Base-by-base conservation (phyloP, 1,140 invertebrate genomes). In the Neodiprion virginianus region DNA sequence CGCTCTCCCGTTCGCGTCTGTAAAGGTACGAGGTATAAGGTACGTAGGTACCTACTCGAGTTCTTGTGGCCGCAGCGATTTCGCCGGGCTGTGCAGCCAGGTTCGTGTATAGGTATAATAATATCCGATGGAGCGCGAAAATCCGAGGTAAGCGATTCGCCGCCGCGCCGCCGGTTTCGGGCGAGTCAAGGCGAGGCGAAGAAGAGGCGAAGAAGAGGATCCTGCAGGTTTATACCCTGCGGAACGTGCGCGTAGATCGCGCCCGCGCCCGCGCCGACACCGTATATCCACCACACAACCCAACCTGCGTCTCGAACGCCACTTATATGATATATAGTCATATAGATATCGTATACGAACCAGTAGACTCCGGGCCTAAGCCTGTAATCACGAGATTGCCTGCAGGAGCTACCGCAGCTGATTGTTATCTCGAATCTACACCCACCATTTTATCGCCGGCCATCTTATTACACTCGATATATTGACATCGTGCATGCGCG, bases 401-500 rank as follows among this genome's bases (percentile, higher is more conserved):
- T 87, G 28, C 28, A 40, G 86, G 78, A 87, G 86, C 86, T 87
- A 87, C 85, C 86, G 85, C 85, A 85, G 85, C 83, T 84, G 86
- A 87, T 87, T 87, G 85, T 87, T 87, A 87, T 87, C 86, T 87
- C 84, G 84, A 86, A 87, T 87, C 85, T 87, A 87, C 86, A 87
- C 86, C 86, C 86, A 87, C 85, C 85, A 87, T 84, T 87, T 87
- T 87, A 87, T 87, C 86, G 85, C 81, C 82, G 82, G 83, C 84
- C 84, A 87, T 87, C 85, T 87, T 87, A 87, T 87, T 87, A 86
- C 82, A 79, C 78, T 85, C 82, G 85, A 86, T 85, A 87, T 86
- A 87, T 86, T 86, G 85, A 87, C 84, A 84, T 86, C 84, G 86
- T 82, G 85, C 85, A 87, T 83, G 84, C 53, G 53, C 53, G 53